A percentile compares a stretch with the other conserved stretches of the same genome.
Conservation (phyloP, 2,888 invertebrate genomes). For the Iselma pallidipennis region DNA sequence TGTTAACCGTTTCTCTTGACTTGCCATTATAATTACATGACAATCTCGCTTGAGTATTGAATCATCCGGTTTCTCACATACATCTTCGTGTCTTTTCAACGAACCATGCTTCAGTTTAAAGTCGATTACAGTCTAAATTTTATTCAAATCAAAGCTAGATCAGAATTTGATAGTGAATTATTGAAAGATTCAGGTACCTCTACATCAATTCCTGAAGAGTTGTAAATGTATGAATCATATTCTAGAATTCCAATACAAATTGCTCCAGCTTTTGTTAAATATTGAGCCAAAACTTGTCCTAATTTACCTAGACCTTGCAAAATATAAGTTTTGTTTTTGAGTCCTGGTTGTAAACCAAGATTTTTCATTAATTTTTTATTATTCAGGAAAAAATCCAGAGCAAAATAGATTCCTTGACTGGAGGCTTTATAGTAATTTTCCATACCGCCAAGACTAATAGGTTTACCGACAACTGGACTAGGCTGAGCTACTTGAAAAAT, state of each 20-base stretch:
- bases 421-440: constrained; percentile 40
- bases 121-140: too few species aligned
- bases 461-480: constrained; percentile 41
- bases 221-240: constrained; percentile 43
- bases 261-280: constrained; percentile 43
- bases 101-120: too few species aligned
- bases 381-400: constrained; percentile 42
- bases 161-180: too few species aligned
- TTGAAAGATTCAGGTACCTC: too few species aligned
- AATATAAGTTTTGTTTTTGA: constrained; percentile 47
- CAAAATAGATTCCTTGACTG: constrained; percentile 41
- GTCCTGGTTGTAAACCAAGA: constrained; percentile 35
- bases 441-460: constrained; percentile 41
- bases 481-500: too few species aligned
- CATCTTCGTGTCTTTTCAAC: too few species aligned
- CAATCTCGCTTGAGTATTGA: too few species aligned
- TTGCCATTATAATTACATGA: constrained; percentile 48
- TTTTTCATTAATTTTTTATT: constrained; percentile 40
- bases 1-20: constrained; percentile 44
- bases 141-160: too few species aligned
- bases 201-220: constrained; percentile 45
- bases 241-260: constrained; percentile 52
- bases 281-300: constrained; percentile 40
- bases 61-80: too few species aligned
- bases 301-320: constrained; percentile 49